A percentile compares a stretch with the other conserved stretches of the same genome.
Conservation (phyloP, 2,797 vertebrate genomes). For the Gobionotothen gibberifrons region DNA sequence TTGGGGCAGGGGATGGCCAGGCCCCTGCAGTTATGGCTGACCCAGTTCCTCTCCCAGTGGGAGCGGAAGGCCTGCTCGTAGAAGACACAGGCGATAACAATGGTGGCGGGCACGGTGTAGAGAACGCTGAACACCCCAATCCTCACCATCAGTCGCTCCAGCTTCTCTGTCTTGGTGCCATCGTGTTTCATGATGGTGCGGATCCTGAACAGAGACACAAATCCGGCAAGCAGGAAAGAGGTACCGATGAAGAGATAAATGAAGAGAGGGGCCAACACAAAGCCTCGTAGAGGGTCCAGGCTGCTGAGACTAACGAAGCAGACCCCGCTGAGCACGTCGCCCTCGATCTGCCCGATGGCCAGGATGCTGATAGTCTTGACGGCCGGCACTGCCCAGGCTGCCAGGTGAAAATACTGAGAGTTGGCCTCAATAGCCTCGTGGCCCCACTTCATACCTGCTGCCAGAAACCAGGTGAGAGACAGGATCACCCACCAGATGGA, state of each 20-base stretch:
- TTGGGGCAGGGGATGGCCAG: constrained; percentile 94
- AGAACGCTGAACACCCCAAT: constrained; percentile 97
- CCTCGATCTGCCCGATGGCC: constrained; percentile 96
- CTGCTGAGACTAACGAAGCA: constrained; percentile 95
- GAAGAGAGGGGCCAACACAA: constrained; percentile 95
- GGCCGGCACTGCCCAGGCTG: constrained; percentile 95
- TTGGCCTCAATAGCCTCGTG: constrained; percentile 97
- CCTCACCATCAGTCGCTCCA: constrained; percentile 96
- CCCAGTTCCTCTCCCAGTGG: constrained; percentile 96
- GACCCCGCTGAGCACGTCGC: constrained; percentile 94
- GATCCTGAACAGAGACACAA: constrained; percentile 96
- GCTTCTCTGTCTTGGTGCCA: constrained; percentile 96
- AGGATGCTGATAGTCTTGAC: constrained; percentile 97
- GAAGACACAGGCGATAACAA: constrained; percentile 97
- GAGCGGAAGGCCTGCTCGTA: constrained; percentile 97
- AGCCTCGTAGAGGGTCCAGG: constrained; percentile 93
- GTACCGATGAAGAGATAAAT: constrained; percentile 98
- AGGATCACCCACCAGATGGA: constrained; percentile 99
- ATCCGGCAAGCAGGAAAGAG: constrained; percentile 95
- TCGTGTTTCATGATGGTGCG: constrained; percentile 99
- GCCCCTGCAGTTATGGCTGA: constrained; percentile 93
- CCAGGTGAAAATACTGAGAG: constrained; percentile 97
- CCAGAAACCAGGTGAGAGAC: constrained; percentile 98
- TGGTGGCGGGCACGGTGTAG: constrained; percentile 96
- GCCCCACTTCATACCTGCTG: constrained; percentile 98